Conservation (phyloP, 2,888 invertebrate genomes). For the Aricia artaxerxes region DNA sequence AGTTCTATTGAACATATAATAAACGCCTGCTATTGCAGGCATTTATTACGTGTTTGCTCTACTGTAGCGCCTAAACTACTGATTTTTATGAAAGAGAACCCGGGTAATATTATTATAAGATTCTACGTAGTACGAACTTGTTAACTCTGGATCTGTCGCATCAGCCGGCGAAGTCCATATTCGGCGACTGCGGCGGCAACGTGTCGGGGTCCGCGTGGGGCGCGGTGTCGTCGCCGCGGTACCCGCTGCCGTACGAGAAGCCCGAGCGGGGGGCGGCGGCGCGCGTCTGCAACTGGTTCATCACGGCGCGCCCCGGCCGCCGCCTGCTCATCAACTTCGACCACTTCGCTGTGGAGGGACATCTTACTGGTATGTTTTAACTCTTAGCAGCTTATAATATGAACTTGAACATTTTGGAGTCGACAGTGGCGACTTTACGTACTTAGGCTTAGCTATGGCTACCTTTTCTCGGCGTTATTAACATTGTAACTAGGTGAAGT, state of each 20-base stretch:
- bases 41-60: too few species aligned
- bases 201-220: conserved; percentile 91
- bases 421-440: too few species aligned
- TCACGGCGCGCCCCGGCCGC: conserved; percentile 91
- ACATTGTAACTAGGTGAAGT: too few species aligned
- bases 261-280: conserved; percentile 89
- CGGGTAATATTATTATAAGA: too few species aligned
- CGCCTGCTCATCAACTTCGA: conserved; percentile 95
- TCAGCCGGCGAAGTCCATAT: conserved; percentile 89
- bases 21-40: too few species aligned
- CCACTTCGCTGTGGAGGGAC: conserved; percentile 96
- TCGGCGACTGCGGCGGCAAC: conserved; percentile 96
- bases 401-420: too few species aligned
- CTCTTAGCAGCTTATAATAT: not conserved
- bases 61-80: too few species aligned
- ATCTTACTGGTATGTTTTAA: conserved; percentile 85
- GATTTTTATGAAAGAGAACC: too few species aligned
- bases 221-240: conserved; percentile 93
- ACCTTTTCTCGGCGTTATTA: too few species aligned
- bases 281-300: conserved; percentile 98
- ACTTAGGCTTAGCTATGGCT: too few species aligned
- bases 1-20: too few species aligned
- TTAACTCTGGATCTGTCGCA: not conserved
- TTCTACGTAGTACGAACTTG: too few species aligned
- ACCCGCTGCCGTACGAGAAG: conserved; percentile 93